A percentile compares a stretch with the other conserved stretches of the same genome.
Evolutionary conservation across 1,140 invertebrate species (phyloP).

Genomic region (Nixonia krombeini): DNA sequence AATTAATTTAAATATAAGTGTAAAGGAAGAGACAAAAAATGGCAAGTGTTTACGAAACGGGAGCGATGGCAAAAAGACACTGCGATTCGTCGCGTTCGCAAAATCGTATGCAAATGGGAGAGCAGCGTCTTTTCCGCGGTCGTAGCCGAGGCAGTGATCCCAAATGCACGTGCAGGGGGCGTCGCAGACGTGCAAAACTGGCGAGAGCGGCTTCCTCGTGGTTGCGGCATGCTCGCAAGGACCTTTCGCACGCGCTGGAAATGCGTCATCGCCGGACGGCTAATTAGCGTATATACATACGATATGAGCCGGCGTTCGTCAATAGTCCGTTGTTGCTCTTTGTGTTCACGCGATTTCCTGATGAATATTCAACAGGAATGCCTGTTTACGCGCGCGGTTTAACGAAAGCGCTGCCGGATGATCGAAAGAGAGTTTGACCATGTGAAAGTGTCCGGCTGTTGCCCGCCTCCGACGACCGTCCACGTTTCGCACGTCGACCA

Average conservation of each 20-base stretch:
- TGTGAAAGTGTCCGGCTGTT: background rate
- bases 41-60: too few species aligned
- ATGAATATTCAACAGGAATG: background rate
- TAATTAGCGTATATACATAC: slow-evolving; percentile 43
- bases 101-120: too few species aligned
- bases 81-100: too few species aligned
- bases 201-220: too few species aligned
- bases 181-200: too few species aligned
- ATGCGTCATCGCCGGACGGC: slow-evolving; percentile 38
- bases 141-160: background rate
- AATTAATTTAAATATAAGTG: too few species aligned
- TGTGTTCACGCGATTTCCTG: slow-evolving; percentile 4
- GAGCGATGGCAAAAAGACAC: too few species aligned
- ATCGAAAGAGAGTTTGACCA: background rate
- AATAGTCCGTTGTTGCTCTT: background rate
- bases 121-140: too few species aligned
- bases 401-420: background rate
- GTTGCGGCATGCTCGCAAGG: slow-evolving; percentile 12
- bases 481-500: background rate
- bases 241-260: slow-evolving; percentile 22
- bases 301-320: slow-evolving; percentile 15
- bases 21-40: too few species aligned
- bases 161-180: too few species aligned
- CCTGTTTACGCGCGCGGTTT: background rate
- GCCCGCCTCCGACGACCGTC: too few species aligned